Base-by-base conservation (phyloP, 1,140 invertebrate genomes). In the Magallana gigas region DNA sequence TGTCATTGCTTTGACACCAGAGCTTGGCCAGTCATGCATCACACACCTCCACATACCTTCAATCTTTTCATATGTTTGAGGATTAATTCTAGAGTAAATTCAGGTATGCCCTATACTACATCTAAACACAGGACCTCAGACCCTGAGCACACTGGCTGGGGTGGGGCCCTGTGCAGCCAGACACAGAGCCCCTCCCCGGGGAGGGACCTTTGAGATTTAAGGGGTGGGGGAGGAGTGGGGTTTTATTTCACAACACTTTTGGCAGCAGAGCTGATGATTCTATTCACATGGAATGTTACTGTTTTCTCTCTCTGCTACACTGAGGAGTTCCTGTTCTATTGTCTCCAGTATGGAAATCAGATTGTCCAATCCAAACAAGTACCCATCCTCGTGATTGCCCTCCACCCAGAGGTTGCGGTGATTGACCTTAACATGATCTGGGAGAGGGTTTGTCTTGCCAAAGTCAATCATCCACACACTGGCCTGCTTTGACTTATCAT, bases 301-400 rank as follows among this genome's bases (percentile, higher is more conserved):
- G 18, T 76, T 76, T 5, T 76, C 68, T 29, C 8, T 76, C 8
- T 76, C 68, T 76, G 18, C 23, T 36, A 76, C 68, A 36, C 23
- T 76, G 8, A 23, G 23, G 4, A 76, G 68, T 76, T 76, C 68
- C 23, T 59, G 56, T 36, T 80, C n/a, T 88, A 92, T 48, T 64
- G 93, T 91, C 57, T 92, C 85, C 64, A 94, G 87, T 57, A 99
- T 97, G 86, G 97, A 96, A 88, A 99, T 98, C 86, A 99, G 95
- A 96, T 99, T 99, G 93, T 98, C 97, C 12, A 99, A 96, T 62
- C 99, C 99, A 89, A 98, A 97, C 84, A 99, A 95, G 95, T 99
- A 99, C 57, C 99, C 99, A 94, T 99, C 99, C 95, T 99, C 99
- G 93, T 99, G 98, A 94, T 99, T 99, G n/a, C 98, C 98, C 58